Base-by-base conservation (phyloP, 92 coral and sea anemone species). In the Virgularia gustaviana region DNA sequence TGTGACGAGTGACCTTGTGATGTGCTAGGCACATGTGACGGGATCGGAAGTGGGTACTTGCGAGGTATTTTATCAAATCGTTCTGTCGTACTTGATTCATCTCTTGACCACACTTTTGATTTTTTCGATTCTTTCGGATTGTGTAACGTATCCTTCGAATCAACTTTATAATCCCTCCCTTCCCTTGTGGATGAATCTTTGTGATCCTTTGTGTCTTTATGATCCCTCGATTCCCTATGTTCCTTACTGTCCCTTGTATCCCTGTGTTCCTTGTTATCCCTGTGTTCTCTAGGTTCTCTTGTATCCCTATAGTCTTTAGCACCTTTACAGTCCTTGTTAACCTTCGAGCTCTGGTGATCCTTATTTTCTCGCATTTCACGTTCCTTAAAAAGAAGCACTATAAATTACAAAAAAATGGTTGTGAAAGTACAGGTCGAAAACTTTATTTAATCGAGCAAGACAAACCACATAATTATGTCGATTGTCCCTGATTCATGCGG, bases 121-220 rank as follows among this genome's bases (percentile, higher is more conserved):
- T 88, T 87, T 49, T 83, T 90, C 33, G 89, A 36, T 33, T 88
- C 94, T 76, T 82, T 82, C 73, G 77, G 68, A 62, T 44, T 65
- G 27, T 30, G 9, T 8, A 7, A 22, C 2, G 8, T 2, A 16
- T 52, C 58, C 13, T 22, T 52, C 31, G 31, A 9, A 11, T 52
- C 58, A 47, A 68, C 76, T 76, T 47, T 71, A 84, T 87, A 82
- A 86, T 58, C 71, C 57, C 87, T 34, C 29, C 72, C 42, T 16
- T 88, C 89, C 39, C 78, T 90, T 8, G 87, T 52, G n/a, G n/a
- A n/a, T n/a, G n/a, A n/a, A 25, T 88, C 94, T 52, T 71, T 68
- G 63, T 83, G 70, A 43, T 83, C 79, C 47, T 58, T 77, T 12
- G 47, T 36, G 52, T 79, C 86, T 51, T 90, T 94, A 36, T 39